These are phyloP conservation scores for Suricata suricatta DNA, from an alignment of 2,113 vertebrate species.

Conservation along the genomic window DNA sequence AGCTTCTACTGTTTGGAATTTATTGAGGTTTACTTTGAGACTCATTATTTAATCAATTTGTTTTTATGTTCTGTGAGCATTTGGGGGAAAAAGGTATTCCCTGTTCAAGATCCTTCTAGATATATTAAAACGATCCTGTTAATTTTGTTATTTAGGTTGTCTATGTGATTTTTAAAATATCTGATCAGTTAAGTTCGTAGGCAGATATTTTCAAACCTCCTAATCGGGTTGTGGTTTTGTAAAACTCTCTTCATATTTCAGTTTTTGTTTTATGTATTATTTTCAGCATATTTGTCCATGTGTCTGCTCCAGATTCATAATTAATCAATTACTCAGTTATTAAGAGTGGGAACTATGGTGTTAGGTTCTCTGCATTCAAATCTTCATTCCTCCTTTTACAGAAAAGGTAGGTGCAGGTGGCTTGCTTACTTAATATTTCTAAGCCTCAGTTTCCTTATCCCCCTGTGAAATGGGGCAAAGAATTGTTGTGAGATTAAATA, in stretches of 20 bases:
- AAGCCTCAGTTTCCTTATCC: not conserved
- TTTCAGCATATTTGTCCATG: not conserved
- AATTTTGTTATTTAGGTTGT: constrained; percentile 54
- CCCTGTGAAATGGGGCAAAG: not conserved
- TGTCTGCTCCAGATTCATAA: not conserved
- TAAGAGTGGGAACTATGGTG: not conserved
- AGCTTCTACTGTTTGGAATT: constrained; percentile 52
- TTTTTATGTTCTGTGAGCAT: constrained; percentile 52
- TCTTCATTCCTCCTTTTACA: not conserved
- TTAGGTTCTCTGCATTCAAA: not conserved
- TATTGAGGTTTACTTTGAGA: constrained; percentile 63
- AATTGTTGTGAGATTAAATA: not conserved
- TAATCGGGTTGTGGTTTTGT: not conserved
- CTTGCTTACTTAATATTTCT: not conserved
- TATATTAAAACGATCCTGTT: constrained; percentile 42
- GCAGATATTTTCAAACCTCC: not conserved
- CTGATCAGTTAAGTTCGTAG: constrained; percentile 36
- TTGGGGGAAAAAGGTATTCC: constrained; percentile 12
- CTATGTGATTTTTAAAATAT: constrained; percentile 44
- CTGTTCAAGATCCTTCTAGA: constrained; percentile 18
- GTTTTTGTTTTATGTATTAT: not conserved
- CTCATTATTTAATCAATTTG: constrained; percentile 77
- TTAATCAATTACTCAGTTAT: not conserved
- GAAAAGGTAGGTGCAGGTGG: not conserved
- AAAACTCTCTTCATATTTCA: not conserved